Percentiles rank a stretch among this genome's conserved stretches.
phyloP scores from a whole-genome alignment of 53 echinoderm and acorn worm species.

The Apostichopus leukothele region DNA sequence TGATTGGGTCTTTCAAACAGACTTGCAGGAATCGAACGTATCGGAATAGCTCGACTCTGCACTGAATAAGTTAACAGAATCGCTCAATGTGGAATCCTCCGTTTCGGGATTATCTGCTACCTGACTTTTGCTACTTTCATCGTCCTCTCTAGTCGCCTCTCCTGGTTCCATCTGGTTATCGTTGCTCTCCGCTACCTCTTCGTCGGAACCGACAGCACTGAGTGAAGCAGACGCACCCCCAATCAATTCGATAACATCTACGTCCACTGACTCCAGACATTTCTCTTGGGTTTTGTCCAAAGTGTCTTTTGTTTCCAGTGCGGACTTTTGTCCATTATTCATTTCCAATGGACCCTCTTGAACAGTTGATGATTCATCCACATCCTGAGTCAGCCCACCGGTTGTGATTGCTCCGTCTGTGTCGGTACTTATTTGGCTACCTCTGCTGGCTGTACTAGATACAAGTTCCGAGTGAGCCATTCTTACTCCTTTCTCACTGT shows the following conservation, averaged over 20 bases:
- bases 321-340: neutral
- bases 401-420: neutral
- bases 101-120: neutral
- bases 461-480: no score
- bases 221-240: neutral
- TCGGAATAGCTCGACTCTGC: neutral
- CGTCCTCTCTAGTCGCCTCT: neutral
- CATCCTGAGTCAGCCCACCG: neutral
- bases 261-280: neutral
- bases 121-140: neutral
- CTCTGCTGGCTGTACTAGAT: no score
- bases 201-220: neutral
- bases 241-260: neutral
- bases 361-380: neutral
- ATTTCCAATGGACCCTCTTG: neutral
- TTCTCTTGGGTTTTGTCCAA: neutral
- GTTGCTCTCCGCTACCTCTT: neutral
- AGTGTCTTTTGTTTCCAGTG: neutral
- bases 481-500: no score
- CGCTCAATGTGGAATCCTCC: neutral
- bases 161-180: neutral
- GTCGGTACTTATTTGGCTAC: no score
- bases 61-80: neutral
- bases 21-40: conserved; percentile 11
- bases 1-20: neutral